These are phyloP conservation scores for Hypselothyrea guttata DNA, from an alignment of 2,888 invertebrate genomes.

Conservation along the genomic window DNA sequence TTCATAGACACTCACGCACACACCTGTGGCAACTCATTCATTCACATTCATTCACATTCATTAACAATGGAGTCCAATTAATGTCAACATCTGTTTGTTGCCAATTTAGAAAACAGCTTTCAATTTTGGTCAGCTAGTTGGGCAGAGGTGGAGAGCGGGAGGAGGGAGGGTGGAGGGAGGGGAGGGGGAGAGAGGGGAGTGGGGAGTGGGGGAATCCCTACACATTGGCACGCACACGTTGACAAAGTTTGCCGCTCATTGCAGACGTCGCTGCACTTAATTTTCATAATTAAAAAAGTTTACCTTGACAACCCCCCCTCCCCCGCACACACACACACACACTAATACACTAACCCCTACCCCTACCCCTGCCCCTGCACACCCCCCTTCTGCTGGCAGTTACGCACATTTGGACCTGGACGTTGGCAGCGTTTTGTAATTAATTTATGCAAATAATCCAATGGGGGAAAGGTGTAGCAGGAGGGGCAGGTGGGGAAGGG, in stretches of 20 bases:
- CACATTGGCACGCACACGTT: constrained; percentile 18
- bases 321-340: constrained; percentile 17
- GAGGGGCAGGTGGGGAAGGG: constrained; percentile 5
- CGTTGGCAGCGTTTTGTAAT: constrained; percentile 65
- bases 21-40: not conserved
- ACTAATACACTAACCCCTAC: constrained; percentile 1
- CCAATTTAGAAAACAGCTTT: constrained; percentile 57
- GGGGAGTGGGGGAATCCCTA: not conserved
- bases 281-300: constrained; percentile 76
- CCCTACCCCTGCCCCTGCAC: not conserved
- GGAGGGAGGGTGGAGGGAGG: no score
- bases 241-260: constrained; percentile 53
- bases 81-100: constrained; percentile 58
- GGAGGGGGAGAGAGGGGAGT: no score
- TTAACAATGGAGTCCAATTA: constrained; percentile 53
- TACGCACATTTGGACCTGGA: constrained; percentile 60
- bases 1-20: constrained; percentile 6
- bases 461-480: constrained; percentile 7
- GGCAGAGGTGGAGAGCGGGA: no score
- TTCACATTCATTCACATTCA: constrained; percentile 39
- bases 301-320: constrained; percentile 62
- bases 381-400: constrained; percentile 16
- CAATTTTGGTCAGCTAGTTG: constrained; percentile 48
- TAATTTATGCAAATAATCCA: constrained; percentile 73
- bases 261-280: constrained; percentile 70